Conservation (phyloP, 2,888 invertebrate genomes). For the Plebejus anna region DNA sequence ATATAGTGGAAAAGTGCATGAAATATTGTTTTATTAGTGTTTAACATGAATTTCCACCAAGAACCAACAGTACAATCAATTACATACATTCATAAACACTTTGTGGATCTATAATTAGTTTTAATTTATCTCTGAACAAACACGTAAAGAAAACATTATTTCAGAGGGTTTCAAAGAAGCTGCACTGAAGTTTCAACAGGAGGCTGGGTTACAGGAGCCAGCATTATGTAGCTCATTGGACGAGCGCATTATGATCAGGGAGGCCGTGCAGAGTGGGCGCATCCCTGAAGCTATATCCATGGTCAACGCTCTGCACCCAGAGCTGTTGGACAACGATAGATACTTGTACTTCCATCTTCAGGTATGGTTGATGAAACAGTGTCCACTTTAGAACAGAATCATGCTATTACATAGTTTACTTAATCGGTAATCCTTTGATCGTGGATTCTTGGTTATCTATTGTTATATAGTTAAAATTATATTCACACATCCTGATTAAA, state of each 20-base stretch:
- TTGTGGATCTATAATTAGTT: not conserved
- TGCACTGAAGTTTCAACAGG: conserved; percentile 96
- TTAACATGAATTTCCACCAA: too few relatives aligned
- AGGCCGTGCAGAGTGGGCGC: conserved; percentile 94
- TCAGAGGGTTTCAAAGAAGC: conserved; percentile 97
- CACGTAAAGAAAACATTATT: conserved; percentile 38
- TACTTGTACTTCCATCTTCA: conserved; percentile 97
- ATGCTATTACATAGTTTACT: too few relatives aligned
- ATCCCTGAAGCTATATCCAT: conserved; percentile 96
- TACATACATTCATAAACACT: too few relatives aligned
- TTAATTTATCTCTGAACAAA: not conserved
- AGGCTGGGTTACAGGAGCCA: conserved; percentile 86
- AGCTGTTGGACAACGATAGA: conserved; percentile 95
- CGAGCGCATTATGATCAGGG: conserved; percentile 94
- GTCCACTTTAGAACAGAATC: too few relatives aligned
- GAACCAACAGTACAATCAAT: too few relatives aligned
- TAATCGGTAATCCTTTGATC: too few relatives aligned
- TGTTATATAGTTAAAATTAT: too few relatives aligned
- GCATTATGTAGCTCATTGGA: conserved; percentile 88
- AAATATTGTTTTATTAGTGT: too few relatives aligned
- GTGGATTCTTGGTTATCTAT: too few relatives aligned
- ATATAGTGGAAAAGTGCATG: too few relatives aligned
- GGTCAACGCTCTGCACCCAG: conserved; percentile 96
- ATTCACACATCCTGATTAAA: too few relatives aligned
- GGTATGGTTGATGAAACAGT: conserved; percentile 73